Evolutionary conservation across 2,888 invertebrate genomes (phyloP), one percentile per base, ranked within the genome.

Genomic region (Lepeophtheirus nordmannii): DNA sequence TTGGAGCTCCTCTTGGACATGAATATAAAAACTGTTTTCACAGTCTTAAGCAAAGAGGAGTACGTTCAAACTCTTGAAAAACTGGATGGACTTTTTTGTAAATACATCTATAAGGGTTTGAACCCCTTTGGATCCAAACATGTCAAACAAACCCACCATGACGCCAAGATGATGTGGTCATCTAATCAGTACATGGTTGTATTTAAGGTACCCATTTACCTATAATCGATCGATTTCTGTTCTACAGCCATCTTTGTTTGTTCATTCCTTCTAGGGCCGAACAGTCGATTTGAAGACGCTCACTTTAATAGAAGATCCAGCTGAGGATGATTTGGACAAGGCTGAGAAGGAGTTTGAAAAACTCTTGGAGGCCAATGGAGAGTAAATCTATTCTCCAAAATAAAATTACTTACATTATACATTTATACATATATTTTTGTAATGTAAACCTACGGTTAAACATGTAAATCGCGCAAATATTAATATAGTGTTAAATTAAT

Each of bases 331-430:
- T 17, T 40, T 66, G 11, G 61, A 60, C 23, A 40, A 60, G 17
- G 66, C 66, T 12, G 66, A 66, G 41, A 60, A 37, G 17, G 66
- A 66, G 23, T 66, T 66, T 60, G 66, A 66, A 40, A 66, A 41
- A 41, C 61, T 66, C 14, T 40, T 66, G 23, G 10, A 38, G 46
- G 66, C 58, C 22, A 66, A 58, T 30, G 60, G 63, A 56, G 63
- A 63, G 23, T 63, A 63, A 41, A n/a, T 20, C 10, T 22, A 58
- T 7, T 22, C 22, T 3, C 9, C 23, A 22, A 23, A 58, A 58
- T 23, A 7, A 14, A 58, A 3, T 14, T 20, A 58, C 22, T 58
- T 58, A 7, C 3, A 30, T 7, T 30, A 5, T 30, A 30, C 7
- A 30, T 5, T 30, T 30, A 30, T 30, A 30, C 7, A 30, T 30